Percentiles rank a stretch among this genome's conserved stretches.
These are phyloP conservation scores for Drosophila neocordata DNA, from an alignment of 1,140 invertebrate species.

Conservation along the genomic window DNA sequence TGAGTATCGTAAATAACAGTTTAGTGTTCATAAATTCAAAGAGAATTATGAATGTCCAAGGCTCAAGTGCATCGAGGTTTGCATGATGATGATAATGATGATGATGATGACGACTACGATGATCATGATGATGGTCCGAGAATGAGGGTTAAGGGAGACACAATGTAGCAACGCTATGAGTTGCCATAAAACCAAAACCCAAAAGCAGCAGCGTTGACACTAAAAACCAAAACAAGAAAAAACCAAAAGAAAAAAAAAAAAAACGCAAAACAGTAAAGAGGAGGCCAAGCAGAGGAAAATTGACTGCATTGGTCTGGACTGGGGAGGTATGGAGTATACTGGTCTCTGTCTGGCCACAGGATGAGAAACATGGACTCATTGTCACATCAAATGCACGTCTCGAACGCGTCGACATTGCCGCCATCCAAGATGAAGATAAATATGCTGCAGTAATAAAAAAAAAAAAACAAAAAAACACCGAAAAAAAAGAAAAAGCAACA, in stretches of 20 bases:
- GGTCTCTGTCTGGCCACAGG: background rate
- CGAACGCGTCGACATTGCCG: conserved; percentile 47
- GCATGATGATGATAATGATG: background rate
- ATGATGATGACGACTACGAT: too few relatives aligned
- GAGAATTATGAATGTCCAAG: conserved; percentile 70
- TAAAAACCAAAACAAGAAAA: conserved; percentile 26
- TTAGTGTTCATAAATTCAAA: conserved; percentile 74
- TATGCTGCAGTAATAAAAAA: conserved; percentile 63
- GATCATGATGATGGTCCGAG: background rate
- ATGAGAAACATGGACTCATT: conserved; percentile 15
- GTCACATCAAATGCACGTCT: conserved; percentile 61
- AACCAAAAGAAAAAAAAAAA: background rate
- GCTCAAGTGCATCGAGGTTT: conserved; percentile 44
- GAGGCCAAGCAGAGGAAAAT: conserved; percentile 43
- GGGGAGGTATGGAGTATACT: background rate
- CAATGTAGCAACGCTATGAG: conserved; percentile 49
- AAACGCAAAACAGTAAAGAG: conserved; percentile 53
- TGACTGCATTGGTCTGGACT: conserved; percentile 45
- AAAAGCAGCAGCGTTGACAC: conserved; percentile 44
- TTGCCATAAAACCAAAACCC: conserved; percentile 50
- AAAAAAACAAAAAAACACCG: background rate
- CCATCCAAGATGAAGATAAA: conserved; percentile 60
- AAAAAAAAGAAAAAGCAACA: background rate
- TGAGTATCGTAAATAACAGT: conserved; percentile 74
- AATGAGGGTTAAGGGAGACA: background rate